Conservation (phyloP, 2,113 vertebrate species). For the Rissa tridactyla region DNA sequence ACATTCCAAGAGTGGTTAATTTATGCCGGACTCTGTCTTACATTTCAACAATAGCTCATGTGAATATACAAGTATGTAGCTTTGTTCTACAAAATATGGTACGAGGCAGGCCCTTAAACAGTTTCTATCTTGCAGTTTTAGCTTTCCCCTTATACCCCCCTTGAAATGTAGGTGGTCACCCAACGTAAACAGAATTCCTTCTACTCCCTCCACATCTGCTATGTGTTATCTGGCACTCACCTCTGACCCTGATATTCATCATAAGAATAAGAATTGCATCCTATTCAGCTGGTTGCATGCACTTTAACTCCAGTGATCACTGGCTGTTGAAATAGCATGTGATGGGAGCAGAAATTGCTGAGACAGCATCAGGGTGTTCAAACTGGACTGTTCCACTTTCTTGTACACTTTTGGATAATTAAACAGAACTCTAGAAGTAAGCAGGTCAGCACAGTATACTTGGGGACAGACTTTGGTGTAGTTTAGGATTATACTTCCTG, state of each 20-base stretch:
- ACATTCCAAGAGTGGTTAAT: neutral
- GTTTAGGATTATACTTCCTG: neutral
- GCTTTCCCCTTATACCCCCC: neutral
- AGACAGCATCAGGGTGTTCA: neutral
- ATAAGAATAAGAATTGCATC: slow-evolving; percentile 57
- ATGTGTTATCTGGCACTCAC: slow-evolving; percentile 56
- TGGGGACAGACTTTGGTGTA: neutral
- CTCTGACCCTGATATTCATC: slow-evolving; percentile 59
- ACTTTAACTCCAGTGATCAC: slow-evolving; percentile 38
- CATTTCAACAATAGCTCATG: neutral
- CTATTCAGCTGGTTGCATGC: slow-evolving; percentile 33
- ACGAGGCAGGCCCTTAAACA: neutral
- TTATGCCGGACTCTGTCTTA: neutral
- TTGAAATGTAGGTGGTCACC: slow-evolving; percentile 43
- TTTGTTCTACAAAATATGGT: neutral
- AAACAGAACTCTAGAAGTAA: slow-evolving; percentile 6
- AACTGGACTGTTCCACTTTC: neutral
- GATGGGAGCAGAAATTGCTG: slow-evolving; percentile 20
- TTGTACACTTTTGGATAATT: neutral
- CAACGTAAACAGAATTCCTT: slow-evolving; percentile 59
- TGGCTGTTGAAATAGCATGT: slow-evolving; percentile 27
- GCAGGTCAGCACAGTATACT: neutral
- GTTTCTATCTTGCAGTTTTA: slow-evolving; percentile 9
- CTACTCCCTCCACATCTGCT: slow-evolving; percentile 52
- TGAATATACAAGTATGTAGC: neutral